Percentiles rank a stretch among this genome's conserved stretches.
These are phyloP conservation scores for Magallana gigas DNA, from an alignment of 1,140 invertebrate genomes.

Conservation along the genomic window DNA sequence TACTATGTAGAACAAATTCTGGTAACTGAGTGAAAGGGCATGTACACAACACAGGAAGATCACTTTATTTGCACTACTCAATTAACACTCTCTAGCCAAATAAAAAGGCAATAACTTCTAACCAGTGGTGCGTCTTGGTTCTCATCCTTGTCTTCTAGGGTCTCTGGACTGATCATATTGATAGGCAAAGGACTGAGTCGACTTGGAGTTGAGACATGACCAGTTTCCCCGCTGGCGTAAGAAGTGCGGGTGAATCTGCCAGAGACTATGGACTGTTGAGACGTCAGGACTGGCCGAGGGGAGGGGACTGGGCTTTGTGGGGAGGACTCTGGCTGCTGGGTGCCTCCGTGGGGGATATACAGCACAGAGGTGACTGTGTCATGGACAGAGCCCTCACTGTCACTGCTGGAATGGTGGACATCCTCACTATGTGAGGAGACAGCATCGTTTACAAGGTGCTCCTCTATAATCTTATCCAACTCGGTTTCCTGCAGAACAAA, in stretches of 20 bases:
- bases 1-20: too few species aligned
- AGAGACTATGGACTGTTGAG: slow-evolving; percentile 8
- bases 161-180: background rate
- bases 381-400: background rate
- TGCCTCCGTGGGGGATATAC: background rate
- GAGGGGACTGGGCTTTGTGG: background rate
- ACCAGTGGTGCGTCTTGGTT: background rate
- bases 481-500: background rate
- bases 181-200: background rate
- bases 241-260: background rate
- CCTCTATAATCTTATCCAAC: background rate
- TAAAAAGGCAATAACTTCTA: background rate
- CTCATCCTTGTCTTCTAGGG: too few species aligned
- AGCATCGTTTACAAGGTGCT: background rate
- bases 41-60: too few species aligned
- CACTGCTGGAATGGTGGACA: background rate
- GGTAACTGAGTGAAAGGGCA: too few species aligned
- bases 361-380: background rate
- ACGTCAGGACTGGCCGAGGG: background rate
- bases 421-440: background rate
- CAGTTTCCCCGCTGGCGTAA: background rate
- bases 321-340: background rate
- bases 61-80: too few species aligned
- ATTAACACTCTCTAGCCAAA: background rate
- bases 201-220: background rate